Percentiles rank a stretch among this genome's conserved stretches.
Evolutionary conservation across 2,888 invertebrate species (phyloP).

Genomic region (Tryphoninae sp.): DNA sequence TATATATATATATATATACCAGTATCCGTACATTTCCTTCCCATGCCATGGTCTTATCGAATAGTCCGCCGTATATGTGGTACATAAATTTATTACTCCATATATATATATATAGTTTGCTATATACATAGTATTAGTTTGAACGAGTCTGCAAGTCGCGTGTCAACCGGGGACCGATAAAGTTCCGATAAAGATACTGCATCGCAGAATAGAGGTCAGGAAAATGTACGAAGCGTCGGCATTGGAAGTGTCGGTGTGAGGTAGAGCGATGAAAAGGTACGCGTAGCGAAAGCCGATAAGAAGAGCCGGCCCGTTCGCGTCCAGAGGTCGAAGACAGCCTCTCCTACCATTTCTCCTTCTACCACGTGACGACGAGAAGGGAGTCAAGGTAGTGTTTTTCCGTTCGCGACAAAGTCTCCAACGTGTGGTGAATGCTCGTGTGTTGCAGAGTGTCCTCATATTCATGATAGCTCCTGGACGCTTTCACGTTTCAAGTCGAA

Average conservation of each 20-base stretch:
- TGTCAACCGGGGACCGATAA: constrained; percentile 53
- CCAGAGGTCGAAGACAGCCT: constrained; percentile 8
- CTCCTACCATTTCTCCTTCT: neutral
- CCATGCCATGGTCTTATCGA: too few relatives aligned
- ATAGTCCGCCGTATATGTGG: neutral
- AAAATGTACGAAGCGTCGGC: constrained; percentile 31
- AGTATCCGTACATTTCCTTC: too few relatives aligned
- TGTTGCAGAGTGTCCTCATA: constrained; percentile 13
- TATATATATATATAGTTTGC: neutral
- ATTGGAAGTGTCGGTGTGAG: constrained; percentile 8
- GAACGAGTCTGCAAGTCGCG: constrained; percentile 27
- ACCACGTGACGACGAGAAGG: constrained; percentile 13
- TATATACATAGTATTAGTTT: neutral
- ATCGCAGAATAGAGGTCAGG: constrained; percentile 40
- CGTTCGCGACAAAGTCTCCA: constrained; percentile 9
- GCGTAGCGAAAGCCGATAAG: constrained; percentile 57
- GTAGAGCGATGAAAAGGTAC: constrained; percentile 55
- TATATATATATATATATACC: too few relatives aligned
- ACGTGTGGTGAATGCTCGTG: constrained; percentile 21
- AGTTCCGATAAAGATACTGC: constrained; percentile 51
- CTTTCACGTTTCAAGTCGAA: neutral
- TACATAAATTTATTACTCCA: neutral
- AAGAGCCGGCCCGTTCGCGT: constrained; percentile 24
- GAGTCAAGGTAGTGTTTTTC: constrained; percentile 6
- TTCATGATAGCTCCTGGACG: constrained; percentile 29